Evolutionary conservation across 2,113 vertebrate species (phyloP), one percentile per base, ranked within the genome.

Genomic region (Acanthisitta chloris): DNA sequence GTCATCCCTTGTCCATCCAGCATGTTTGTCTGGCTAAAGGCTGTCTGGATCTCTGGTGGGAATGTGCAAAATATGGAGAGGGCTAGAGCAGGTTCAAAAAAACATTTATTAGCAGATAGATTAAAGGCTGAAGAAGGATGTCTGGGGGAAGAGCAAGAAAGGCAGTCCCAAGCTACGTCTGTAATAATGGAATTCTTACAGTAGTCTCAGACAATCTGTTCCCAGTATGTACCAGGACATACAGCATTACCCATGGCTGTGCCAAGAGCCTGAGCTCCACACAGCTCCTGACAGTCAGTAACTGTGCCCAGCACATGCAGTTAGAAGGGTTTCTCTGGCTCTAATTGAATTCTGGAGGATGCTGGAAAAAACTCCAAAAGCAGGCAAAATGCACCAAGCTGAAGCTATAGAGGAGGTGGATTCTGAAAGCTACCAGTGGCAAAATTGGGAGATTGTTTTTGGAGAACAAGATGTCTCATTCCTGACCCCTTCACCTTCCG

Each of bases 381-480:
- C 52, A 61, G 70, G 79, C 62, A 77, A 73, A 88, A 42, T 48
- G 6, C 29, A 71, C 20, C 40, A 88, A 88, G 52, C 52, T 65
- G 58, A 64, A 36, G 83, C 82, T 51, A 3, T 2, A 18, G 2
- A 13, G 77, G 85, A 86, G 67, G 28, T 74, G 77, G 79, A 29
- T 57, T 92, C 76, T 92, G 83, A 70, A 79, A 87, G 77, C 51
- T 78, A 79, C 81, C 54, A 29, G 84, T 95, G 90, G 90, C 87
- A 91, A 84, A 92, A 81, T 8, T 67, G 83, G 76, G 77, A 92
- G 89, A 38, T 87, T 93, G 92, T 97, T 96, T 95, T 79, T 94
- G 90, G 74, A 86, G 96, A 88, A 90, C 10, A 48, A 92, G 92
- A 72, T 86, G 96, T 96, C 92, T 96, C 94, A 59, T 86, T 96